These are phyloP conservation scores for Drosophila ezoana DNA, from an alignment of 2,888 invertebrate species.

Conservation along the genomic window DNA sequence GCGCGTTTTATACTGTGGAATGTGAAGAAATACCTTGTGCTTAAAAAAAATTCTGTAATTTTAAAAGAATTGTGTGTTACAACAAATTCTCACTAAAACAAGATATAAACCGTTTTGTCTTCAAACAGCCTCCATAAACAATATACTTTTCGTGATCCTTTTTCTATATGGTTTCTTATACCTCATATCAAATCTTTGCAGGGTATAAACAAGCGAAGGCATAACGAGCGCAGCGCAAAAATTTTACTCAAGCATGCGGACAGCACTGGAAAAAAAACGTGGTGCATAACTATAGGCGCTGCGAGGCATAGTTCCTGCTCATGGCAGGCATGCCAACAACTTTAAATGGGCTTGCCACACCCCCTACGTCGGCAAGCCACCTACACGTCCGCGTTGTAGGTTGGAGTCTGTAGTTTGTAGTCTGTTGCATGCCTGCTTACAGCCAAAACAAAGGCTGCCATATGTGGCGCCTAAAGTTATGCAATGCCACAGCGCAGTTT, in stretches of 20 bases:
- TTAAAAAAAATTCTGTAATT: too few relatives aligned
- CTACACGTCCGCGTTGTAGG: constrained; percentile 2
- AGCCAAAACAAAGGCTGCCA: constrained; percentile 56
- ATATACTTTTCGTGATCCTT: too few relatives aligned
- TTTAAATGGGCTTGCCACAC: constrained; percentile 38
- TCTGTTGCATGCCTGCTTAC: constrained; percentile 71
- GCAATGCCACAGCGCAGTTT: constrained; percentile 49
- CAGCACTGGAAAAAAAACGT: constrained; percentile 36
- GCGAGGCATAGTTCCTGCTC: constrained; percentile 49
- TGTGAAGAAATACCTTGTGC: too few relatives aligned
- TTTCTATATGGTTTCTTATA: not conserved
- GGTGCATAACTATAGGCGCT: constrained; percentile 70
- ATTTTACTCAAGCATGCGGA: constrained; percentile 57
- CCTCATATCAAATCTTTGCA: not conserved
- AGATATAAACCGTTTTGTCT: too few relatives aligned
- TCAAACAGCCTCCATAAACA: too few relatives aligned
- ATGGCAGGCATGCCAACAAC: constrained; percentile 61
- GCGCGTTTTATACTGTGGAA: too few relatives aligned
- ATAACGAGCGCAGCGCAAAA: constrained; percentile 39
- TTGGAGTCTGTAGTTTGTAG: constrained; percentile 28
- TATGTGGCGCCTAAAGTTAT: constrained; percentile 70
- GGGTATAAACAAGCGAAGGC: constrained; percentile 27
- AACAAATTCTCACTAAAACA: too few relatives aligned
- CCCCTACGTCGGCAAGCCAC: not conserved
- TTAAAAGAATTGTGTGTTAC: too few relatives aligned